These are phyloP conservation scores for Lemur catta DNA, from an alignment of 2,797 vertebrate species.

Conservation along the genomic window DNA sequence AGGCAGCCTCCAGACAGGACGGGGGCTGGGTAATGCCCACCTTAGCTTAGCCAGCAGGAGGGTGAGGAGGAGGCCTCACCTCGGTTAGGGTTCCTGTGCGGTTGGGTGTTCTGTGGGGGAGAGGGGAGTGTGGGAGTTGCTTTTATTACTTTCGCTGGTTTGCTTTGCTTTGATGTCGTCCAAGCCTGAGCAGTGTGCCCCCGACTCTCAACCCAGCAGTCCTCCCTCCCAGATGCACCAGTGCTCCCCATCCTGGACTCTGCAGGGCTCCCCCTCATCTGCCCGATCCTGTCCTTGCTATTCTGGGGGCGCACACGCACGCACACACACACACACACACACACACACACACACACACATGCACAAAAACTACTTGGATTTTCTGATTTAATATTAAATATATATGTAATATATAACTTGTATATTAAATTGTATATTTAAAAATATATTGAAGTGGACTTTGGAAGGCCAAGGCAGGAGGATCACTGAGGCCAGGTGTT, in stretches of 20 bases:
- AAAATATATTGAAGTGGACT: not conserved
- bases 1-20: not conserved
- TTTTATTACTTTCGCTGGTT: not conserved
- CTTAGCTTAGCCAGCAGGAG: not conserved
- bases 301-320: not conserved
- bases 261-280: not conserved
- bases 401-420: not conserved
- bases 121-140: not conserved
- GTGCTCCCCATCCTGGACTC: rapidly evolving
- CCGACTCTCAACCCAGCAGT: no score
- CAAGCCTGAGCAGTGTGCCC: not conserved
- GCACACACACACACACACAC: not conserved
- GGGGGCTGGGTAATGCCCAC: not conserved
- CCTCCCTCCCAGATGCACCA: rapidly evolving
- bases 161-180: not conserved
- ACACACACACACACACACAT: no score
- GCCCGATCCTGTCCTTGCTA: not conserved
- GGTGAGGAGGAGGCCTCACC: not conserved
- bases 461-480: not conserved
- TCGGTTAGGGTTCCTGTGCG: not conserved
- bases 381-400: not conserved
- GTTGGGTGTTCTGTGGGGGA: not conserved
- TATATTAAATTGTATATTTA: not conserved
- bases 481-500: not conserved
- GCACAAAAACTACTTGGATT: not conserved